phyloP scores from a whole-genome alignment of 1,140 invertebrate species.

The Chrysomallon squamiferum region DNA sequence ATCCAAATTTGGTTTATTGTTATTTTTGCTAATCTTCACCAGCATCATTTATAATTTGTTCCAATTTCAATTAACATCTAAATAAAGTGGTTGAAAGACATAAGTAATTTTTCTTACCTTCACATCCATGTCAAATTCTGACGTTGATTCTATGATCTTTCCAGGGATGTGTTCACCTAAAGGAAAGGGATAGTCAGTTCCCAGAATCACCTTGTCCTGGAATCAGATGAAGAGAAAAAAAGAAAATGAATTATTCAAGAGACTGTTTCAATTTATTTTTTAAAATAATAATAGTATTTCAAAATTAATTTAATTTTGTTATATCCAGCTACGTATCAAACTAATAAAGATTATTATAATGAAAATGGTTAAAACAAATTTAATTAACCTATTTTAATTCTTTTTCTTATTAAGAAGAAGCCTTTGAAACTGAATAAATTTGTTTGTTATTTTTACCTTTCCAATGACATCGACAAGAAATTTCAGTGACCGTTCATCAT shows the following conservation, averaged over 20 bases:
- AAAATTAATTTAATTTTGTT: too few relatives aligned
- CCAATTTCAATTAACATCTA: too few relatives aligned
- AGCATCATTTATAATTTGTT: too few relatives aligned
- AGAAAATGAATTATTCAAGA: background rate
- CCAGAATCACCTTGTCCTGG: constrained; percentile 68
- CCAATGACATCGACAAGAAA: constrained; percentile 68
- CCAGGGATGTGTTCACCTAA: constrained; percentile 69
- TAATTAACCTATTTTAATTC: too few relatives aligned
- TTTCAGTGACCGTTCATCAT: constrained; percentile 66
- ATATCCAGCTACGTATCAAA: too few relatives aligned
- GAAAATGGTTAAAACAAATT: too few relatives aligned
- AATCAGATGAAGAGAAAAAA: constrained; percentile 13
- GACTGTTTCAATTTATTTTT: background rate
- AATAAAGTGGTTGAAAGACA: too few relatives aligned
- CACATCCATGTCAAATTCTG: constrained; percentile 30
- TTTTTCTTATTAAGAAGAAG: too few relatives aligned
- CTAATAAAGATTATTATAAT: too few relatives aligned
- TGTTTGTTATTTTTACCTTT: constrained; percentile 64
- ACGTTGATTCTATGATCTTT: constrained; percentile 64
- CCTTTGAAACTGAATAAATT: too few relatives aligned
- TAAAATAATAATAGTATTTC: too few relatives aligned
- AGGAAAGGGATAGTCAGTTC: constrained; percentile 72
- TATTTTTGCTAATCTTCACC: background rate
- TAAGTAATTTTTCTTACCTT: too few relatives aligned
- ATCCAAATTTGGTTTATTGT: background rate